Percentiles rank a stretch among this genome's conserved stretches.
Evolutionary conservation across 2,888 invertebrate species (phyloP).

Genomic region (Eupithecia subfuscata): DNA sequence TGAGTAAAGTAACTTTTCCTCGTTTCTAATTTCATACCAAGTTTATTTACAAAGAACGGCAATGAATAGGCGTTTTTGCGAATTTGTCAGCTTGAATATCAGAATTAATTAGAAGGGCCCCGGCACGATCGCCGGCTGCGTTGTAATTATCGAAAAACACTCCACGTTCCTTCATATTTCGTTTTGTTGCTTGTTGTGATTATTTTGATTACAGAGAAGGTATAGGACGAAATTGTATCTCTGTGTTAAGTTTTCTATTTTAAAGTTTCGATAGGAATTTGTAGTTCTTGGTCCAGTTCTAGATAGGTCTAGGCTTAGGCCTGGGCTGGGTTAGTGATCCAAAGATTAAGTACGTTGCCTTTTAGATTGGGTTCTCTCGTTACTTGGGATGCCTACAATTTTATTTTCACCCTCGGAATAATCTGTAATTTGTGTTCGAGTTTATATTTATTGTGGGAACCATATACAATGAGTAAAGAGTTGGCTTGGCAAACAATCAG

Average conservation of each 20-base stretch:
- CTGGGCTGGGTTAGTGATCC: not conserved
- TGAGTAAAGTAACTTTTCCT: constrained; percentile 41
- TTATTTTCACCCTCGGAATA: not conserved
- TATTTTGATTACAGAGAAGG: constrained; percentile 14
- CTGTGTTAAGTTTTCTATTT: not conserved
- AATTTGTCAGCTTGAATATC: constrained; percentile 56
- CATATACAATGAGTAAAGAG: not conserved
- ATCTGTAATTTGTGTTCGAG: not conserved
- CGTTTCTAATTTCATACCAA: constrained; percentile 44
- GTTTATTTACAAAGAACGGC: constrained; percentile 47
- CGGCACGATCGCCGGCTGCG: constrained; percentile 40
- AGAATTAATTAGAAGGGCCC: constrained; percentile 54
- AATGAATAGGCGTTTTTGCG: constrained; percentile 46
- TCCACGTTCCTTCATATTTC: constrained; percentile 47
- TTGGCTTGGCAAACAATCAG: not conserved
- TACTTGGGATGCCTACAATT: not conserved
- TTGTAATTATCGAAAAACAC: constrained; percentile 58
- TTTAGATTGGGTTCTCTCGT: not conserved
- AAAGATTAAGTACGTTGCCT: not conserved
- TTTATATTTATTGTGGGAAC: not conserved
- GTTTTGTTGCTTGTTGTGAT: constrained; percentile 42
- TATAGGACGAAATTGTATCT: not conserved
- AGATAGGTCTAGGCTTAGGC: not conserved
- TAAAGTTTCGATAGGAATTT: not conserved
- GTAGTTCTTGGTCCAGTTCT: not conserved